Percentiles rank a stretch among this genome's conserved stretches.
Evolutionary conservation across 2,113 vertebrate species (phyloP).

Genomic region (Sterrhoptilus dennistouni): DNA sequence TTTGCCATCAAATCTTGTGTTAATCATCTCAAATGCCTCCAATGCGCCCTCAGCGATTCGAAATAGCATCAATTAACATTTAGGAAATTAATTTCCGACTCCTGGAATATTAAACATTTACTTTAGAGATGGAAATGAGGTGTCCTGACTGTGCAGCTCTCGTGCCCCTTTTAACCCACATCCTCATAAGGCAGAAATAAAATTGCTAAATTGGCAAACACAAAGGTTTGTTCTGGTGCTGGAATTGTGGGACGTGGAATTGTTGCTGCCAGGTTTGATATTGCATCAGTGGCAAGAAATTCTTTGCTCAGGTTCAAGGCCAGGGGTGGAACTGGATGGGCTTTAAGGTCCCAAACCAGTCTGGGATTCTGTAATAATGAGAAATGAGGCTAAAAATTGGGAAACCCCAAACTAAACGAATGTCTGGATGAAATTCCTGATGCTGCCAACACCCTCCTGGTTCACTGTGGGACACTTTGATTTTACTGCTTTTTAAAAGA

Average conservation of each 20-base stretch:
- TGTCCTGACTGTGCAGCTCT: not conserved
- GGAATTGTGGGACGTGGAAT: not conserved
- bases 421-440: not conserved
- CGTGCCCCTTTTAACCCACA: not conserved
- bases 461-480: not conserved
- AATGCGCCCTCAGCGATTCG: conserved; percentile 34
- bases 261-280: not conserved
- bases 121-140: conserved; percentile 51
- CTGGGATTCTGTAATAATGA: not conserved
- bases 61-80: conserved; percentile 62
- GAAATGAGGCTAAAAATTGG: not conserved
- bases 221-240: not conserved
- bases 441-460: not conserved
- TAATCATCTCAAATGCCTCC: conserved; percentile 21
- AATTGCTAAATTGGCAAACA: not conserved
- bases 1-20: not conserved
- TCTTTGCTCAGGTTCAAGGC: not conserved
- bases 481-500: not conserved
- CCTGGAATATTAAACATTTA: conserved; percentile 43
- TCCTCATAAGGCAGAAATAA: not conserved
- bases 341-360: not conserved
- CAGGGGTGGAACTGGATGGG: not conserved
- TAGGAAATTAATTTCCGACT: conserved; percentile 44
- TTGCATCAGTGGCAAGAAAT: not conserved
- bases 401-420: not conserved